phyloP scores from a whole-genome alignment of 2,113 vertebrate species.

The Ahaetulla prasina region DNA sequence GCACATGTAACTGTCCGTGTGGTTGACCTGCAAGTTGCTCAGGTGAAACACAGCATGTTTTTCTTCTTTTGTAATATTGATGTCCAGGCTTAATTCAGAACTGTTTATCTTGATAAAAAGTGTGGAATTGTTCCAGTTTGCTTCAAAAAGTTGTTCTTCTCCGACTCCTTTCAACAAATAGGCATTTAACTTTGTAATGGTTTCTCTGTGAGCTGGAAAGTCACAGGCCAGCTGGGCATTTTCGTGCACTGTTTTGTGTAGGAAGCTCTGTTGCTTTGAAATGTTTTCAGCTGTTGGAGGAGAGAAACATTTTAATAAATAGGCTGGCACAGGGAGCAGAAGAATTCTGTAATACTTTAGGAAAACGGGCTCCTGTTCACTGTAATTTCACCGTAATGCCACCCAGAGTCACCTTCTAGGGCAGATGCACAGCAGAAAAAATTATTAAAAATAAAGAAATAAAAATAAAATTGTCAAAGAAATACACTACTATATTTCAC shows the following conservation, averaged over 20 bases:
- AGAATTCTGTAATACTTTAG: not conserved
- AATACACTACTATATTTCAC: not conserved
- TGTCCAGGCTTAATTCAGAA: constrained; percentile 59
- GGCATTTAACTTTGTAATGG: constrained; percentile 63
- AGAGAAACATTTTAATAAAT: not conserved
- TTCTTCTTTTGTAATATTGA: constrained; percentile 42
- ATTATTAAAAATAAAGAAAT: not conserved
- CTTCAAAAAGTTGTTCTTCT: constrained; percentile 61
- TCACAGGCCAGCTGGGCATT: constrained; percentile 64
- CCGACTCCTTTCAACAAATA: constrained; percentile 66
- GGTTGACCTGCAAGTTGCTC: constrained; percentile 57
- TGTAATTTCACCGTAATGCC: not conserved
- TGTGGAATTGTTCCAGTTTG: constrained; percentile 30
- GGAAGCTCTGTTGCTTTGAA: constrained; percentile 64
- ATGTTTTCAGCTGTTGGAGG: constrained; percentile 65
- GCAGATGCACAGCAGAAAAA: not conserved
- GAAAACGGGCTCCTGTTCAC: not conserved
- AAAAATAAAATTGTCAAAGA: not conserved
- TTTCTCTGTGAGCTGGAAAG: constrained; percentile 63
- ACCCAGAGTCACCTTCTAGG: not conserved
- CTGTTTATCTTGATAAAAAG: constrained; percentile 11
- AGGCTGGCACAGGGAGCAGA: not conserved
- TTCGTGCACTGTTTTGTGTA: constrained; percentile 49
- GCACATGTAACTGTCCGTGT: constrained; percentile 79
- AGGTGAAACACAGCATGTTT: constrained; percentile 65